A percentile compares a stretch with the other conserved stretches of the same genome.
Conservation (phyloP, 2,113 vertebrate species). For the Sturnira hondurensis region DNA sequence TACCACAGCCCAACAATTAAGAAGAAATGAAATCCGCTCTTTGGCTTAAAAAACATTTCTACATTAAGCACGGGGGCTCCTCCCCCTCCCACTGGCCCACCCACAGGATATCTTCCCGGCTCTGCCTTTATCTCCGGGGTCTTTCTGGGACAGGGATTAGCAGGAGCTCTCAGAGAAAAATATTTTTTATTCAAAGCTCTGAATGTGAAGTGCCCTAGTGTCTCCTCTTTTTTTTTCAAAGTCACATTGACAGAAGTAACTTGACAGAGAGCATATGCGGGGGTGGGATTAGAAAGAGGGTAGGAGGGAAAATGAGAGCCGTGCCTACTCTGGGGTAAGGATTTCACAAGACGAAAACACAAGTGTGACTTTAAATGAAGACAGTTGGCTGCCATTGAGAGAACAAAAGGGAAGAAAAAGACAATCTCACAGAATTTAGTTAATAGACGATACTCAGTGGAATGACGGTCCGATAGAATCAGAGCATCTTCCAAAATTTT, state of each 20-base stretch:
- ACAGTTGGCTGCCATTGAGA: background rate
- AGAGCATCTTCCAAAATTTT: background rate
- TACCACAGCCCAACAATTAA: conserved; percentile 67
- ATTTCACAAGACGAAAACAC: background rate
- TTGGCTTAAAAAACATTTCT: conserved; percentile 66
- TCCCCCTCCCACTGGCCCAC: conserved; percentile 29
- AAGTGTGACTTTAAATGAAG: background rate
- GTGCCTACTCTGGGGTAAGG: background rate
- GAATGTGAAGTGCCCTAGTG: background rate
- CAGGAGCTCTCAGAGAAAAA: background rate
- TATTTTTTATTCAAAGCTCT: conserved; percentile 23
- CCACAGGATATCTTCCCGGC: conserved; percentile 16
- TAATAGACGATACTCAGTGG: background rate
- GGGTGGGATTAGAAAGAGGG: background rate
- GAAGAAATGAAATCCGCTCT: conserved; percentile 67
- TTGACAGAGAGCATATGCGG: background rate
- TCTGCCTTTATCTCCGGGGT: conserved; percentile 10
- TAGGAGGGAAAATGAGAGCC: background rate
- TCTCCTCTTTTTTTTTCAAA: background rate
- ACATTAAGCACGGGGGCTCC: background rate
- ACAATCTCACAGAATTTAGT: background rate
- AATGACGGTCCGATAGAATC: background rate
- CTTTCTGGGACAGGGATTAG: conserved; percentile 3
- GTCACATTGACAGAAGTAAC: background rate
- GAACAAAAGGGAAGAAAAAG: background rate